A percentile compares a stretch with the other conserved stretches of the same genome.
These are phyloP conservation scores for Tribolium castaneum DNA, from an alignment of 1,140 invertebrate species.

Conservation along the genomic window DNA sequence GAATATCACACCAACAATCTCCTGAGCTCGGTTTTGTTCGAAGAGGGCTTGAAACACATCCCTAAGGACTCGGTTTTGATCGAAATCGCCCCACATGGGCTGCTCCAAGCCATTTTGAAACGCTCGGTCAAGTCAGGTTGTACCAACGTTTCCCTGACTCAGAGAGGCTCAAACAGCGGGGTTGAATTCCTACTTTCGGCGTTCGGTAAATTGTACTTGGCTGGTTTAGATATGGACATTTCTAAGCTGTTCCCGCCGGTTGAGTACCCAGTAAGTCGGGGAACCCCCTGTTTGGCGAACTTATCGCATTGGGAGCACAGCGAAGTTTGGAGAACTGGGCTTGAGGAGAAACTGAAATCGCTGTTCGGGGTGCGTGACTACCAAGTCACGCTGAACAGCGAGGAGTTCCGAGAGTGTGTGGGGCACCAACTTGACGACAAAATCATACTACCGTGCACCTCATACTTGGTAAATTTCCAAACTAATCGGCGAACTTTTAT, in stretches of 20 bases:
- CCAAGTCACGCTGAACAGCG: slow-evolving; percentile 63
- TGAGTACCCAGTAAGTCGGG: slow-evolving; percentile 81
- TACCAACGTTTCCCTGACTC: slow-evolving; percentile 83
- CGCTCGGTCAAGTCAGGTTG: slow-evolving; percentile 70
- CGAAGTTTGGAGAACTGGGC: slow-evolving; percentile 71
- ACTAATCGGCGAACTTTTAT: no score
- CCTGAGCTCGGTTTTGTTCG: slow-evolving; percentile 85
- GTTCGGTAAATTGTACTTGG: slow-evolving; percentile 73
- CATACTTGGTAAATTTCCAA: slow-evolving; percentile 56
- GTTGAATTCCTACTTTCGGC: slow-evolving; percentile 74
- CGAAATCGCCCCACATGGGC: slow-evolving; percentile 86
- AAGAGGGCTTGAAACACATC: slow-evolving; percentile 82
- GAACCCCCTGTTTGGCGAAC: slow-evolving; percentile 81
- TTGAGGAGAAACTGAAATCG: slow-evolving; percentile 59
- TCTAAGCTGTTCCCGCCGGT: slow-evolving; percentile 72
- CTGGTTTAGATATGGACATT: slow-evolving; percentile 61
- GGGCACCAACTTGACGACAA: slow-evolving; percentile 59
- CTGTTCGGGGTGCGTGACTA: slow-evolving; percentile 56
- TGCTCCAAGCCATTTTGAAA: slow-evolving; percentile 78
- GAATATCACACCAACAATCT: slow-evolving; percentile 96
- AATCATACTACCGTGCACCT: slow-evolving; percentile 56
- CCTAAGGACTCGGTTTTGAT: slow-evolving; percentile 83
- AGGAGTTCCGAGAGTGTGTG: slow-evolving; percentile 62
- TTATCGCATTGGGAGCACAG: slow-evolving; percentile 92
- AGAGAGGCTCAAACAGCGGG: slow-evolving; percentile 79